Evolutionary conservation across 53 echinoderm and acorn worm genomes (phyloP).

Genomic region (Echinometra lucunter): DNA sequence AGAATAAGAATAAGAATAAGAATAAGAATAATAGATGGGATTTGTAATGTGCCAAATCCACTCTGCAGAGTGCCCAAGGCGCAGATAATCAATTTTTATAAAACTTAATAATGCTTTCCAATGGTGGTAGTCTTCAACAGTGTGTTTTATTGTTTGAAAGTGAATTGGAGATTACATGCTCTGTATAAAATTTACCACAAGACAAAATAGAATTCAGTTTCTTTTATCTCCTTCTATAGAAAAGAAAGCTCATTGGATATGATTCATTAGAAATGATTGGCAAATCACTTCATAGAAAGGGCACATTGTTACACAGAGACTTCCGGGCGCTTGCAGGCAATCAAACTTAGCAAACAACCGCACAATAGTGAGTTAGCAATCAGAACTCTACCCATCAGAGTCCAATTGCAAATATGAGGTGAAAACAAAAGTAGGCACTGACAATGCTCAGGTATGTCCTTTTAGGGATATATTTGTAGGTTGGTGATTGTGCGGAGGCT

Average conservation of each 20-base stretch:
- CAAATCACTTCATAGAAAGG: not conserved
- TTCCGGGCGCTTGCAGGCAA: slow-evolving; percentile 18
- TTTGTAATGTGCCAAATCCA: no score
- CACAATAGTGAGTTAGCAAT: slow-evolving; percentile 32
- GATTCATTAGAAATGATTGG: slow-evolving; percentile 5
- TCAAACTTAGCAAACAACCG: slow-evolving; percentile 20
- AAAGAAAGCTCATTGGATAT: slow-evolving; percentile 1
- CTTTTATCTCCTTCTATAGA: not conserved
- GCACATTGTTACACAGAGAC: slow-evolving; percentile 5
- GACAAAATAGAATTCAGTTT: not conserved
- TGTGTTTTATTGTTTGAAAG: slow-evolving; percentile 13
- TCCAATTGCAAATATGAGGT: slow-evolving; percentile 16
- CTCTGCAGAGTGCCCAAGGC: no score
- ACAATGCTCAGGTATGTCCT: slow-evolving; percentile 42
- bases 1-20: no score
- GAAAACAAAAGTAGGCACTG: slow-evolving; percentile 44
- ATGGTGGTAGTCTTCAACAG: not conserved
- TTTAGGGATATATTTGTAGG: not conserved
- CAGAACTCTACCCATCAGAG: not conserved
- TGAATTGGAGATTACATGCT: not conserved
- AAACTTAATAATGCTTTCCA: not conserved
- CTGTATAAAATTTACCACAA: not conserved
- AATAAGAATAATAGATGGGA: not conserved
- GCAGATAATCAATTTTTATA: no score
- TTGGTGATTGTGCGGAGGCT: not conserved